These are phyloP conservation scores for Sebastes miniatus DNA, from an alignment of 2,797 vertebrate genomes.

Conservation along the genomic window DNA sequence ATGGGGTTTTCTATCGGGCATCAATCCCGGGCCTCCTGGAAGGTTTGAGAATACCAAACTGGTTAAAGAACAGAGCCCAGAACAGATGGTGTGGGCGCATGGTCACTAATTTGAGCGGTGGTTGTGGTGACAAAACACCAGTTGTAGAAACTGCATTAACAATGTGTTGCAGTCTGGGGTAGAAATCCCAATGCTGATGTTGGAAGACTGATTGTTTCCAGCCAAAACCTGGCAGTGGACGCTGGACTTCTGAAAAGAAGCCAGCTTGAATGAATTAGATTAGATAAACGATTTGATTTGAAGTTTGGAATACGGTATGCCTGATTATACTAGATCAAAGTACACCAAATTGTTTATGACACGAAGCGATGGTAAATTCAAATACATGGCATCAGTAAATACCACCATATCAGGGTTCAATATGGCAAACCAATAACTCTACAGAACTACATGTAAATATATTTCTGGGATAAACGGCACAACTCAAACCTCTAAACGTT, in stretches of 20 bases:
- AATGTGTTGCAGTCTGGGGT: not conserved
- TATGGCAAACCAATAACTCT: not conserved
- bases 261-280: not conserved
- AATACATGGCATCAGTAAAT: not conserved
- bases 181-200: not conserved
- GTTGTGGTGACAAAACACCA: not conserved
- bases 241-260: not conserved
- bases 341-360: not conserved
- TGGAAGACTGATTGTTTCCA: not conserved
- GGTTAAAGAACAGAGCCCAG: conserved; percentile 5
- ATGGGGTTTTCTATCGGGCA: conserved; percentile 15
- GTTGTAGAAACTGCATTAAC: not conserved
- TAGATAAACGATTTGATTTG: not conserved
- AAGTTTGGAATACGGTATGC: not conserved
- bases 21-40: conserved; percentile 3
- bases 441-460: not conserved
- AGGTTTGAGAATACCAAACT: conserved; percentile 12
- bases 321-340: not conserved
- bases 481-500: not conserved
- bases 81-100: not conserved
- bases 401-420: not conserved
- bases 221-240: not conserved
- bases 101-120: not conserved
- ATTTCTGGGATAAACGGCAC: not conserved
- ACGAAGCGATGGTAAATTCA: not conserved